Base-by-base conservation (phyloP, 2,797 vertebrate species). In the Urocyon cinereoargenteus region DNA sequence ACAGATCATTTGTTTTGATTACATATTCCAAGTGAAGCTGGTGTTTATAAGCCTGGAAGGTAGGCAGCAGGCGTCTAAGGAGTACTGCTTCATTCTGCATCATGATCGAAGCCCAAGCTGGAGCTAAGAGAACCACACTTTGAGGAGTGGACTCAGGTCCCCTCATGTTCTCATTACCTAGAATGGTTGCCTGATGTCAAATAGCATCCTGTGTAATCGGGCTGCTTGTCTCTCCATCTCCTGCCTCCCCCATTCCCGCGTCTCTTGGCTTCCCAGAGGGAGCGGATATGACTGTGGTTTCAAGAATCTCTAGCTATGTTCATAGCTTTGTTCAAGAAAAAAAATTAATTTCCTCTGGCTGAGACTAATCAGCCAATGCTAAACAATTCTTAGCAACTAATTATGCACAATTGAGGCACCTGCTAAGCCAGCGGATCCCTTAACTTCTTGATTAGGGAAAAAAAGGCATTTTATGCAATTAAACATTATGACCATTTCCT, bases 311-410 rank as follows among this genome's bases (percentile, higher is more conserved):
- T 79, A 87, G 62, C 57, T 85, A 72, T 83, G 79, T 90, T 91
- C n/a, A 45, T 70, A 72, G 64, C 70, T 95, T 95, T 90, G 61
- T 73, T 73, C 90, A 92, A 79, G 90, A 82, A 93, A 91, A 86
- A 83, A 86, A 82, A 18, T 34, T 72, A 73, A 94, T 97, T 97
- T 97, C 86, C 59, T 97, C 93, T 93, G 66, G 75, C 82, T 97
- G 96, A 94, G 91, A 96, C 92, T 93, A 98, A 91, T 91, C 85
- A 95, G 85, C 28, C 34, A 89, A 68, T 0, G 26, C 84, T 92
- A 94, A 98, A 95, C 81, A 94, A 97, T 86, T 97, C 90, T 87
- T 85, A 95, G 66, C 55, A 90, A 97, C 85, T 92, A 88, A 98
- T 95, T 94, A 98, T 31, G 61, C 84, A 94, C 70, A 88, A 88